Base-by-base conservation (phyloP, 2,797 vertebrate genomes). In the Ptychadena robeensis region DNA sequence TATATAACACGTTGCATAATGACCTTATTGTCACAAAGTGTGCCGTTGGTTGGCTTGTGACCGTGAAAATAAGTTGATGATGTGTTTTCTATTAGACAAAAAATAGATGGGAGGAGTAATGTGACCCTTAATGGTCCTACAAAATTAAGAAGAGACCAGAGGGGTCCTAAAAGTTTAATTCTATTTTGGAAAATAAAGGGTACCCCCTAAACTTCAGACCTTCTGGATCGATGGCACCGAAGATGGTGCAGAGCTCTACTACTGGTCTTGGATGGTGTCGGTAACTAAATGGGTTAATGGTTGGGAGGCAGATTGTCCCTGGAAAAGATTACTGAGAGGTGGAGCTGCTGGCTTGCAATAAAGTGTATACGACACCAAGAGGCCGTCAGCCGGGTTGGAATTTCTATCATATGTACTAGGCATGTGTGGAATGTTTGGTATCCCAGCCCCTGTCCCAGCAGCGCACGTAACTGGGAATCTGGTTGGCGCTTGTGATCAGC, bases 331-430 rank as follows among this genome's bases (percentile, higher is more conserved):
- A 80, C 34, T 3, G 72, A 68, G 64, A 76, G 92, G 92, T 85
- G 86, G 90, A 89, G 90, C 83, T 87, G 87, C 80, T 88, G 88
- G 88, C 90, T 90, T 88, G 90, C 88, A 90, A 91, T 90, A 90
- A 90, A 88, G 92, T 91, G 91, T 92, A 93, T 76, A 85, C 37
- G 94, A 95, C 92, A 86, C 90, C 87, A 90, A 94, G 91, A 91
- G 94, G 93, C 94, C 94, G 81, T 92, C 95, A 95, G 95, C 95
- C 94, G 85, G 89, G 91, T 92, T 93, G 96, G 96, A 98, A 98
- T 98, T 96, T 96, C 92, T 94, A 96, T 96, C 96, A 97, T 96
- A 97, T 97, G 97, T 95, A 96, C 94, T 93, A 96, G 94, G 94
- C 94, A 96, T 96, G 91, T 92, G 88, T 91, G 94, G 96, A 98